Percentiles rank a stretch among this genome's conserved stretches.
Evolutionary conservation across 2,113 vertebrate genomes (phyloP).

Genomic region (Crotalus horridus): DNA sequence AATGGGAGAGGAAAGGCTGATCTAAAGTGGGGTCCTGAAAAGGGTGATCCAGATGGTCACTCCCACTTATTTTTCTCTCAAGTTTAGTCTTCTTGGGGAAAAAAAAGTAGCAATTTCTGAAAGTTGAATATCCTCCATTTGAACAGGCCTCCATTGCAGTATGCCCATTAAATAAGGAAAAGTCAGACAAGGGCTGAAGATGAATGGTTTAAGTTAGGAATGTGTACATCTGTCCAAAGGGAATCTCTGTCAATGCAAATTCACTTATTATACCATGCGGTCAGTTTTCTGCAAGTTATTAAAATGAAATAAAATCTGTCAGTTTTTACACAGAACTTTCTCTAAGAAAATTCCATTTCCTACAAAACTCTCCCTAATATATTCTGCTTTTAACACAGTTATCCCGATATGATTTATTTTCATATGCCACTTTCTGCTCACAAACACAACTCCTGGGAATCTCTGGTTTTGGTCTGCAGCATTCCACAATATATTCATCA

Average conservation of each 20-base stretch:
- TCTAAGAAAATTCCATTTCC: not conserved
- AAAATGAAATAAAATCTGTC: not conserved
- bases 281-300: not conserved
- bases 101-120: not conserved
- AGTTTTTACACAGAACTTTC: not conserved
- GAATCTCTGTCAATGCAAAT: not conserved
- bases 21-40: conserved; percentile 15
- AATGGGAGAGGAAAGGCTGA: not conserved
- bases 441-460: not conserved
- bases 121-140: not conserved
- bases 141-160: not conserved
- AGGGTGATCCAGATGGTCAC: not conserved
- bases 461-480: not conserved
- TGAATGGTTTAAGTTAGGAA: not conserved
- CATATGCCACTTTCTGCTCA: not conserved
- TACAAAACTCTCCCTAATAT: not conserved
- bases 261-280: not conserved
- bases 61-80: not conserved
- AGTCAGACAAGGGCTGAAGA: not conserved
- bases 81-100: not conserved
- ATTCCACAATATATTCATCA: not conserved
- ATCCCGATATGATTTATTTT: not conserved
- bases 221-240: not conserved
- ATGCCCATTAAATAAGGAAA: not conserved
- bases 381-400: not conserved